Evolutionary conservation across 2,113 vertebrate species (phyloP).

Genomic region (Chamaetylas fuelleborni): DNA sequence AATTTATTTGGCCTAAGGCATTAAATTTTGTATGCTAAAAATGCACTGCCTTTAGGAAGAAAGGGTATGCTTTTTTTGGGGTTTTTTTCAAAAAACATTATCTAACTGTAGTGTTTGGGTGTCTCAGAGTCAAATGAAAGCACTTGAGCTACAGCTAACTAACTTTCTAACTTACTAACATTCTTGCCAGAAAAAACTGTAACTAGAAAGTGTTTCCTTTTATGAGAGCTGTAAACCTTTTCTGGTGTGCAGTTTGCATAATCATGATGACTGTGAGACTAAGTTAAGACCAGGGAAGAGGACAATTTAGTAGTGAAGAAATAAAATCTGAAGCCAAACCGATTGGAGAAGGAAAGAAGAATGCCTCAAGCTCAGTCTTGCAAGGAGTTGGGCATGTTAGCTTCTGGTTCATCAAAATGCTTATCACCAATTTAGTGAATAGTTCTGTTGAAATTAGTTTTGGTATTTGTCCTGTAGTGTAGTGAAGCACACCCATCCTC

Average conservation of each 20-base stretch:
- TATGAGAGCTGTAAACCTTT: background rate
- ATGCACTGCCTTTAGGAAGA: background rate
- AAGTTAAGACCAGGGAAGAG: background rate
- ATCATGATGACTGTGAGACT: background rate
- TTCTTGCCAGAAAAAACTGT: background rate
- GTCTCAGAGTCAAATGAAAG: background rate
- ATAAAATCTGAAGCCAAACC: background rate
- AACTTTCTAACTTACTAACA: too few species aligned
- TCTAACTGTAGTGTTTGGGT: background rate
- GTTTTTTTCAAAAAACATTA: background rate
- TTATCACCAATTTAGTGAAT: background rate
- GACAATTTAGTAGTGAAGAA: background rate
- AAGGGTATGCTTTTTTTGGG: accelerated
- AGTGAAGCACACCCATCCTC: background rate
- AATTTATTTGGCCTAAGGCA: background rate
- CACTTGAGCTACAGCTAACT: too few species aligned
- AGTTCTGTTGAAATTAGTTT: background rate
- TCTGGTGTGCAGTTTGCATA: background rate
- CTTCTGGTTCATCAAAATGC: background rate
- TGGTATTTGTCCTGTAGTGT: background rate
- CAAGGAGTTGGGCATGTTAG: background rate
- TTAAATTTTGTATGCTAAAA: background rate
- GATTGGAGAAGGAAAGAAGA: background rate
- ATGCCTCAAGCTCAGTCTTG: background rate
- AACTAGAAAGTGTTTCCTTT: background rate